Percentiles rank a stretch among this genome's conserved stretches.
Conservation (phyloP, 2,888 invertebrate species). For the Lampropteryx suffumata region DNA sequence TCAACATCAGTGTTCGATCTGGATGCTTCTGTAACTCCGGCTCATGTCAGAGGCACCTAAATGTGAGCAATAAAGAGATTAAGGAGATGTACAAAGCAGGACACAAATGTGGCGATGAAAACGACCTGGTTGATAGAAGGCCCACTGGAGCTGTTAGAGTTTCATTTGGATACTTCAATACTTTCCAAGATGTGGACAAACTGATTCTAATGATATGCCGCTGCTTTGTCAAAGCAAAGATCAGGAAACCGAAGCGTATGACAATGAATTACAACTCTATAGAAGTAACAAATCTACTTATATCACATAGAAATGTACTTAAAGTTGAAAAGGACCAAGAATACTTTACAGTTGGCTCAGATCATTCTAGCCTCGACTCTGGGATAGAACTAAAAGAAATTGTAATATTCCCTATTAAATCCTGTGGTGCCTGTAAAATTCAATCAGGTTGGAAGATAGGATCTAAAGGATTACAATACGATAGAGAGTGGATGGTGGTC, state of each 20-base stretch:
- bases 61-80: constrained; percentile 86
- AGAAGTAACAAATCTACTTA: constrained; percentile 28
- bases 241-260: constrained; percentile 56
- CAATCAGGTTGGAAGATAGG: constrained; percentile 87
- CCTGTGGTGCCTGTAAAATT: constrained; percentile 91
- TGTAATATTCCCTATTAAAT: constrained; percentile 93
- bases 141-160: constrained; percentile 96
- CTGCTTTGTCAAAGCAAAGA: constrained; percentile 85
- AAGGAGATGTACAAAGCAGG: constrained; percentile 92
- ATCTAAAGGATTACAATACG: constrained; percentile 91
- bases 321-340: constrained; percentile 40
- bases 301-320: constrained; percentile 37
- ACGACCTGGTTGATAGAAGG: constrained; percentile 91
- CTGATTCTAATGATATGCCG: constrained; percentile 88
- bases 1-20: constrained; percentile 93
- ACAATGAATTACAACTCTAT: constrained; percentile 32
- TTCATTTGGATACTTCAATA: constrained; percentile 96
- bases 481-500: constrained; percentile 97
- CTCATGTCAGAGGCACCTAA: constrained; percentile 92
- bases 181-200: constrained; percentile 86
- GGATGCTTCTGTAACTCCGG: constrained; percentile 99
- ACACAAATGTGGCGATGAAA: constrained; percentile 95
- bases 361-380: constrained; percentile 35
- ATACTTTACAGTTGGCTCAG: constrained; percentile 33
- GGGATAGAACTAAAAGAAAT: constrained; percentile 57